phyloP scores from a whole-genome alignment of 2,888 invertebrate species.

The Athripsodes cinereus region DNA sequence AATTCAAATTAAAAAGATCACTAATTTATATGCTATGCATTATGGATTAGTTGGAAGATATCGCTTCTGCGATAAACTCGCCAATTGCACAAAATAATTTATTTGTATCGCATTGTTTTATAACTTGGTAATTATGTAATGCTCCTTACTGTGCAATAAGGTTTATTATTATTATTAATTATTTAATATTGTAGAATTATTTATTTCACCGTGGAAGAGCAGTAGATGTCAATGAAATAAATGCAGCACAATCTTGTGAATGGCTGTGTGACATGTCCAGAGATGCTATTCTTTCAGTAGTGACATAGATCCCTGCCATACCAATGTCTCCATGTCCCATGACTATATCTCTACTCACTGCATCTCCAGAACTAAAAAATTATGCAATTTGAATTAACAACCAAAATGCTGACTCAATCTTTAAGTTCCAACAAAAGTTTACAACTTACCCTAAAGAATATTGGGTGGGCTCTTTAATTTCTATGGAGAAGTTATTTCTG shows the following conservation, averaged over 20 bases:
- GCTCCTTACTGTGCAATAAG: too few relatives aligned
- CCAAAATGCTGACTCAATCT: too few relatives aligned
- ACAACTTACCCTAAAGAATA: constrained; percentile 42
- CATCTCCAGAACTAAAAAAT: constrained; percentile 51
- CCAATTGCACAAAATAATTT: too few relatives aligned
- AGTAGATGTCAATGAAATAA: constrained; percentile 69
- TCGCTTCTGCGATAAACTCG: too few relatives aligned
- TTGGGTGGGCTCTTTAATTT: constrained; percentile 56
- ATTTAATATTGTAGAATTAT: constrained; percentile 8
- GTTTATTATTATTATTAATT: not conserved
- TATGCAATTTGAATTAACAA: too few relatives aligned
- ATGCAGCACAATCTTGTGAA: constrained; percentile 70
- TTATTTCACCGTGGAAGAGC: constrained; percentile 61
- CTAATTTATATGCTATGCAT: not conserved
- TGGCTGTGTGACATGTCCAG: constrained; percentile 61
- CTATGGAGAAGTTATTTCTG: constrained; percentile 66
- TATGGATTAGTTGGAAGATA: too few relatives aligned
- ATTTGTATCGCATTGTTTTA: too few relatives aligned
- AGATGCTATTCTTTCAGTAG: constrained; percentile 43
- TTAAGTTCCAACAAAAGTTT: too few relatives aligned
- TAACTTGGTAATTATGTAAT: too few relatives aligned
- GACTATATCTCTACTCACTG: constrained; percentile 52
- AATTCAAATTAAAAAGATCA: not conserved
- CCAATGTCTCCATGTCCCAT: constrained; percentile 58
- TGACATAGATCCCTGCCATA: constrained; percentile 66